Base-by-base conservation (phyloP, 2,888 invertebrate genomes). In the Sturmia bella region DNA sequence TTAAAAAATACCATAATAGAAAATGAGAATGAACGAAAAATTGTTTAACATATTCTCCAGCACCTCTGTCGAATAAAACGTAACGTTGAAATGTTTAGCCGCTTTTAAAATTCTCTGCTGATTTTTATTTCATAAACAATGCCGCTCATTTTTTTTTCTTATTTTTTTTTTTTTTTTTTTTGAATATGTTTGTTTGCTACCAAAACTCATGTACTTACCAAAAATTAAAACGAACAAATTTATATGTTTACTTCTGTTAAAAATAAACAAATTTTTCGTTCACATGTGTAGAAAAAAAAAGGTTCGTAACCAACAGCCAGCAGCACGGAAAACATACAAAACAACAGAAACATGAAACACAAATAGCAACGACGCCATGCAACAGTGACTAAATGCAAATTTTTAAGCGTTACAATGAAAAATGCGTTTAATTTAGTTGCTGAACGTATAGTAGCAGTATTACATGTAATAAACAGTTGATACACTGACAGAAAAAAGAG, bases 371-470 rank as follows among this genome's bases (percentile, higher is more conserved):
- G 17, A 61, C 68, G 57, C 41, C 64, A 64, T 79, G 73, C 61
- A 79, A 74, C 64, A 63, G 54, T 54, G 54, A 43, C 6, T 54
- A 63, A 63, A 78, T 79, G 79, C 79, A 75, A 80, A 80, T 70
- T 57, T 56, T 43, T 27, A 70, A 48, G 57, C 6, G 69, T 63
- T 73, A 37, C 74, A 75, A 64, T 54, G 75, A 69, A 75, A 69
- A 79, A 79, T 79, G 79, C 73, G 79, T 79, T 79, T 79, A 79
- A 79, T 79, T 79, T 73, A 79, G 54, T 73, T 79, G 52, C 52
- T 43, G 54, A 54, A 21, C 37, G 21, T 17, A n/a, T n/a, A n/a
- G n/a, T n/a, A 54, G 11, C 12, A 63, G 3, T 52, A 15, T 41
- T 43, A 52, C 43, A 63, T 41, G 63, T 17, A 19, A 15, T 15